These are phyloP conservation scores for Heliothis subflexa DNA, from an alignment of 1,140 invertebrate genomes.

Conservation along the genomic window DNA sequence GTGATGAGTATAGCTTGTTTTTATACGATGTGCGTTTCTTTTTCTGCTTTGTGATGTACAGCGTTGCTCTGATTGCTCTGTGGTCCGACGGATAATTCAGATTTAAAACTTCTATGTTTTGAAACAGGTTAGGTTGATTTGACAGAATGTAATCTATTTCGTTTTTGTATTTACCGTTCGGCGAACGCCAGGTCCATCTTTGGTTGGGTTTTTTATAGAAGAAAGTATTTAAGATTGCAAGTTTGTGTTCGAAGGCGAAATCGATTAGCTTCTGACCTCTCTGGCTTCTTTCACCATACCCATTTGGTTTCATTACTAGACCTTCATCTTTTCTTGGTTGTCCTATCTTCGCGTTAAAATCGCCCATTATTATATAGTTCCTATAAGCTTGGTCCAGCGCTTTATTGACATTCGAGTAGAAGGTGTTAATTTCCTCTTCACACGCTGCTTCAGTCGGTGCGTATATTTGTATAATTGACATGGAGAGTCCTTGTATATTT, in stretches of 20 bases:
- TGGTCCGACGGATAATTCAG: constrained; percentile 44
- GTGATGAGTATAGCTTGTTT: constrained; percentile 13
- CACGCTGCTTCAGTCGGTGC: constrained; percentile 28
- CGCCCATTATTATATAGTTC: constrained; percentile 33
- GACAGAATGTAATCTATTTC: constrained; percentile 45
- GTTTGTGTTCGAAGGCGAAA: constrained; percentile 42
- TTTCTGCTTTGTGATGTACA: constrained; percentile 10
- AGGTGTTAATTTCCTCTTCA: constrained; percentile 36
- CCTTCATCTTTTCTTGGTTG: constrained; percentile 26
- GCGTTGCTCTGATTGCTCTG: constrained; percentile 28
- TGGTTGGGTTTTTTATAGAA: constrained; percentile 27
- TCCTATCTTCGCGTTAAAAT: constrained; percentile 47
- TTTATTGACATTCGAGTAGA: constrained; percentile 27
- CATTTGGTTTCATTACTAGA: constrained; percentile 32
- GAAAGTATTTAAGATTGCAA: constrained; percentile 37
- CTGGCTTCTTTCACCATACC: constrained; percentile 45
- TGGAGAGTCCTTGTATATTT: not conserved
- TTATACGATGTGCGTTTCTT: constrained; percentile 19
- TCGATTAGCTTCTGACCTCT: constrained; percentile 41
- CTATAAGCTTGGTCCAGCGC: not conserved
- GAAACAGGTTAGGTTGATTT: constrained; percentile 27
- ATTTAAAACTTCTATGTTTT: constrained; percentile 51
- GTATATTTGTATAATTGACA: constrained; percentile 45
- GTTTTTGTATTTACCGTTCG: constrained; percentile 33
- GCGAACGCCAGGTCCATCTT: constrained; percentile 46